Evolutionary conservation across 2,113 vertebrate genomes (phyloP).

Genomic region (Nyctibius bracteatus): DNA sequence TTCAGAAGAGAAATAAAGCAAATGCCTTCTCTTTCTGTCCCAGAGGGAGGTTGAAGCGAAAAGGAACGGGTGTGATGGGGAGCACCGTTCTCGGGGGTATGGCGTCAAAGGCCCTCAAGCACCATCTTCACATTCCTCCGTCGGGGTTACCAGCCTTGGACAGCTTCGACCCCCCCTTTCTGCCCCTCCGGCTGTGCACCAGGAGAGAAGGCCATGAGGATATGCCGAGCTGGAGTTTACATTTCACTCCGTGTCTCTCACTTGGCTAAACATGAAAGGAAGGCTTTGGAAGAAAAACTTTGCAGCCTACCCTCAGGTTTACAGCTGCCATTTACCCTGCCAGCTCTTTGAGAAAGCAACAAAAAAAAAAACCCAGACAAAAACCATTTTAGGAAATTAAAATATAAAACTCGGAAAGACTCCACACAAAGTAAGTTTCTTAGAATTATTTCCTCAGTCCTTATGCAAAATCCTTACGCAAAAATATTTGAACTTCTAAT

Average conservation of each 20-base stretch:
- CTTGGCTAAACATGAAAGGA: slow-evolving; percentile 77
- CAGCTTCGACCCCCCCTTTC: background rate
- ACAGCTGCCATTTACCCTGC: slow-evolving; percentile 54
- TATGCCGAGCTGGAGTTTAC: slow-evolving; percentile 2
- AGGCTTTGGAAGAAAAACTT: slow-evolving; percentile 48
- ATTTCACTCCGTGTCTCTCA: slow-evolving; percentile 66
- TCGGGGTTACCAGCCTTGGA: background rate
- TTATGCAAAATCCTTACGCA: background rate
- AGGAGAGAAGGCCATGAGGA: background rate
- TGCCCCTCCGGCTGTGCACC: background rate
- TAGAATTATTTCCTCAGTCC: background rate
- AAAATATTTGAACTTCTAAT: background rate
- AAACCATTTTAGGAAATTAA: background rate
- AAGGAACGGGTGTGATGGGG: background rate
- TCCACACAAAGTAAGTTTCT: background rate
- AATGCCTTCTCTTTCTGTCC: slow-evolving; percentile 8
- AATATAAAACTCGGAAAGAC: background rate
- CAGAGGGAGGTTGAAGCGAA: background rate
- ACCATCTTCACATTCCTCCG: background rate
- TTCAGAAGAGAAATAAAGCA: background rate
- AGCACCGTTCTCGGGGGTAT: background rate
- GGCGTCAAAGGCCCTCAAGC: background rate
- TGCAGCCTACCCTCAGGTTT: slow-evolving; percentile 50
- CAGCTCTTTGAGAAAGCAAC: slow-evolving; percentile 3
- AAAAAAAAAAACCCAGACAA: background rate